Evolutionary conservation across 2,888 invertebrate genomes (phyloP), one percentile per base, ranked within the genome.

Genomic region (Eueremaeus valkanovi): DNA sequence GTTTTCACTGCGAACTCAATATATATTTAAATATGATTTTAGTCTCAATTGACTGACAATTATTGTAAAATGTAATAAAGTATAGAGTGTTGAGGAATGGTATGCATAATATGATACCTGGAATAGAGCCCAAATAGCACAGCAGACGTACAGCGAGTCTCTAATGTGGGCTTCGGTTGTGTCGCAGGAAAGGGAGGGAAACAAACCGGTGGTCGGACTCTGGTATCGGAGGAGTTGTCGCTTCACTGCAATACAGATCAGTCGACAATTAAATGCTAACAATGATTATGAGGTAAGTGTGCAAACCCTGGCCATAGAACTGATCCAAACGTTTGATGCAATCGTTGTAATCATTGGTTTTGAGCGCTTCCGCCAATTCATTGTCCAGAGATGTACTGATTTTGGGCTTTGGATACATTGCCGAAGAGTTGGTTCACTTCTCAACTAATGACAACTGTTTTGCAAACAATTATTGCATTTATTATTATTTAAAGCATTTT

Each of bases 81-180:
- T 31, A 66, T 73, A 9, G 98, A 94, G 84, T n/a, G n/a, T n/a
- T n/a, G n/a, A n/a, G n/a, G n/a, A n/a, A n/a, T n/a, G n/a, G n/a
- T n/a, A n/a, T n/a, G n/a, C n/a, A n/a, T n/a, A n/a, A n/a, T n/a
- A n/a, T n/a, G n/a, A n/a, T n/a, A n/a, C n/a, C n/a, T 97, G 95
- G 83, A 95, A 93, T 68, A 98, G 87, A 79, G 95, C 92, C 98
- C 98, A 99, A 40, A 96, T 90, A 5, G 96, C 92, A 77, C 93
- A 90, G 29, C 97, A 95, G 87, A 97, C 97, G 83, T 98, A 99
- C 80, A 98, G 91, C 84, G 95, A 96, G 82, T 98, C 98, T 78
- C 87, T 82, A 73, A 96, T 88, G 58, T 96, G 91, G 83, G 94
- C 96, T 8, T 91, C 93, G 76, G 91, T 88, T 81, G 88, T 87